Conservation (phyloP, 2,113 vertebrate species). For the Pagrus major region DNA sequence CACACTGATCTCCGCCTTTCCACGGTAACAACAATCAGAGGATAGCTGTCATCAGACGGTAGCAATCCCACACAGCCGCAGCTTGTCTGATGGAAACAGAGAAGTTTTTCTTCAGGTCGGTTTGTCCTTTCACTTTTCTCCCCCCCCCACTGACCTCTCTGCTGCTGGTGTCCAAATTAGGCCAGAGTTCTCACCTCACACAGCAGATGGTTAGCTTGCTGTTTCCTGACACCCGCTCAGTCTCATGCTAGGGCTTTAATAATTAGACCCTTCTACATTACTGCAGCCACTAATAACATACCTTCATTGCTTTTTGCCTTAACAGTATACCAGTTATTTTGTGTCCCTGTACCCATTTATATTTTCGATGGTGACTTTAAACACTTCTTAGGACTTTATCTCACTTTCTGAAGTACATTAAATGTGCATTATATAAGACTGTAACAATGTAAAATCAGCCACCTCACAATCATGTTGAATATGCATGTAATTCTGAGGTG, state of each 20-base stretch:
- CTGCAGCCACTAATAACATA: slow-evolving; percentile 1
- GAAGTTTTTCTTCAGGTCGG: slow-evolving; percentile 1
- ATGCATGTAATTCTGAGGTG: not conserved
- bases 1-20: slow-evolving; percentile 25
- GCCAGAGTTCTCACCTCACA: slow-evolving; percentile 17
- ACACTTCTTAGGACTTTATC: too few species aligned
- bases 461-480: not conserved
- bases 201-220: slow-evolving; percentile 33
- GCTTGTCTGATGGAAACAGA: not conserved
- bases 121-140: not conserved
- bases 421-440: not conserved
- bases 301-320: not conserved
- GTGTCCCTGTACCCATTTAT: not conserved
- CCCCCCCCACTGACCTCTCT: slow-evolving; percentile 20
- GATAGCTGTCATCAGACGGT: slow-evolving; percentile 12
- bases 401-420: not conserved
- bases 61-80: not conserved
- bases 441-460: not conserved
- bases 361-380: not conserved
- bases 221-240: slow-evolving; percentile 7
- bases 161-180: slow-evolving; percentile 60
- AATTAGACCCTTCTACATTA: not conserved
- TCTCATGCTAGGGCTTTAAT: not conserved
- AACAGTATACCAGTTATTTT: not conserved
- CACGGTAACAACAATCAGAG: slow-evolving; percentile 45